phyloP scores from a whole-genome alignment of 2,797 vertebrate genomes.

The Platyrinchus mystaceus region DNA sequence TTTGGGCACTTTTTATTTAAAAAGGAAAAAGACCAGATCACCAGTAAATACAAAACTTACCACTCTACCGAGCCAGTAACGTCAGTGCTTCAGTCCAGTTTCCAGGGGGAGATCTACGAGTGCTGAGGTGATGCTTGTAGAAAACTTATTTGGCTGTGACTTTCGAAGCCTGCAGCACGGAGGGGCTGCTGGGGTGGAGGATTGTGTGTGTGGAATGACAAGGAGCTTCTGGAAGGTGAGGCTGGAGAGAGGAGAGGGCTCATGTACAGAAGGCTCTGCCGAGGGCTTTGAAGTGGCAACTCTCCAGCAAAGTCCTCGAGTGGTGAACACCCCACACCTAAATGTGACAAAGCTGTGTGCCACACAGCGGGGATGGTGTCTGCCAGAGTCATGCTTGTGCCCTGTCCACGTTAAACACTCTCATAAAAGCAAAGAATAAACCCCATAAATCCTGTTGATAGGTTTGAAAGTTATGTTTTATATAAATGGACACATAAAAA shows the following conservation, averaged over 20 bases:
- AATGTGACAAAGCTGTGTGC: background rate
- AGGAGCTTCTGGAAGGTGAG: background rate
- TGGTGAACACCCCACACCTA: accelerated
- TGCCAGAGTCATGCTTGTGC: background rate
- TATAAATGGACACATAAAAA: background rate
- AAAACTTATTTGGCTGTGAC: background rate
- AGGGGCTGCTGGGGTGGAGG: background rate
- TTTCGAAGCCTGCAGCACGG: background rate
- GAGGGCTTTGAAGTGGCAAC: background rate
- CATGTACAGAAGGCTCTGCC: background rate
- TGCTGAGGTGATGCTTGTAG: background rate
- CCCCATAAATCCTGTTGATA: background rate
- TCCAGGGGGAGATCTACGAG: slow-evolving; percentile 38
- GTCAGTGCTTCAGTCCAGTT: slow-evolving; percentile 25
- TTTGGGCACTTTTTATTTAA: background rate
- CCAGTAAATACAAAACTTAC: slow-evolving; percentile 9
- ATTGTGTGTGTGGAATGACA: background rate
- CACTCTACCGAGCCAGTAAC: background rate
- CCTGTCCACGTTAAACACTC: background rate
- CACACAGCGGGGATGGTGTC: background rate
- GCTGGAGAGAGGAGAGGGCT: background rate
- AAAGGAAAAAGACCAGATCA: background rate
- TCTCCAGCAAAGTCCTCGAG: background rate
- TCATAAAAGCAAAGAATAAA: background rate
- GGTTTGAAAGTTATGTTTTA: background rate